Percentiles rank a stretch among this genome's conserved stretches.
Evolutionary conservation across 2,888 invertebrate species (phyloP).

Genomic region (Leptopilina syphax): DNA sequence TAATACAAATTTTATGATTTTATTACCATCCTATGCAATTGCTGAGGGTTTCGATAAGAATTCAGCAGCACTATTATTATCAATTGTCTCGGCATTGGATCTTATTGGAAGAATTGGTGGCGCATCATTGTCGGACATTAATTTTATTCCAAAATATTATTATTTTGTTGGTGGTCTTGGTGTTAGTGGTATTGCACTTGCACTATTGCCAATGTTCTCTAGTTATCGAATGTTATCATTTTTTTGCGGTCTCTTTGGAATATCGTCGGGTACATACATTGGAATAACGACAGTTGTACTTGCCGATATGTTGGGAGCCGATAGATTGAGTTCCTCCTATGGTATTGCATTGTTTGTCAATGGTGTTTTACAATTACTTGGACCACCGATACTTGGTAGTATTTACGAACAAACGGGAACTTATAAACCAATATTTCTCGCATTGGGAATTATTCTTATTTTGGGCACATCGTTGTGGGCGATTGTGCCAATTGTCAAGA

Average conservation of each 20-base stretch:
- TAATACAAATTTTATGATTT: conserved; percentile 90
- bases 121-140: conserved; percentile 88
- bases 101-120: conserved; percentile 90
- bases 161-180: conserved; percentile 89
- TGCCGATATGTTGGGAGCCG: conserved; percentile 91
- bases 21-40: conserved; percentile 87
- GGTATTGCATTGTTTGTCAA: conserved; percentile 92
- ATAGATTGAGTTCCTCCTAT: conserved; percentile 89
- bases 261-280: conserved; percentile 90
- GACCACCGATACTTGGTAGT: conserved; percentile 88
- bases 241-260: conserved; percentile 87
- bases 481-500: conserved; percentile 84
- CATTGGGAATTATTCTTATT: conserved; percentile 85
- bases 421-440: conserved; percentile 85
- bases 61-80: conserved; percentile 85
- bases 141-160: conserved; percentile 87
- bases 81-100: conserved; percentile 90
- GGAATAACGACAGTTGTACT: conserved; percentile 93
- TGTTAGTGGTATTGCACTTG: conserved; percentile 86
- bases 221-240: conserved; percentile 83
- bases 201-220: conserved; percentile 83
- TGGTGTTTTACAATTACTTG: conserved; percentile 87
- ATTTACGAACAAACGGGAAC: conserved; percentile 83
- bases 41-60: conserved; percentile 85
- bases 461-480: conserved; percentile 87